Percentiles rank a stretch among this genome's conserved stretches.
These are phyloP conservation scores for Stichopus chloronotus DNA, from an alignment of 35 echinoderm and acorn worm genomes.

Conservation along the genomic window DNA sequence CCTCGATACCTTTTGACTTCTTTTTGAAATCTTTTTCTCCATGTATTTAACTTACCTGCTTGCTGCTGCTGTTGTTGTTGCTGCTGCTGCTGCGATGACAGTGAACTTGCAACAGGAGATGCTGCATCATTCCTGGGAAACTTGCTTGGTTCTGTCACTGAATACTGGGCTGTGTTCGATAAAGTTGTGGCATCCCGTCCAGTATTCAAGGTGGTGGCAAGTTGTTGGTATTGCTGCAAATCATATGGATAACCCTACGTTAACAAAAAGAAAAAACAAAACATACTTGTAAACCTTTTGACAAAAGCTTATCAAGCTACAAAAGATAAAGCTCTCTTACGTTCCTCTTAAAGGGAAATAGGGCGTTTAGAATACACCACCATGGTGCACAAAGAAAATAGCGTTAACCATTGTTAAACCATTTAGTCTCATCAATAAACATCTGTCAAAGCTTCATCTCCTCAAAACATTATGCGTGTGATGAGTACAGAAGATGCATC, in stretches of 20 bases:
- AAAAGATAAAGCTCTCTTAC: no score
- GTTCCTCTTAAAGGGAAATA: no score
- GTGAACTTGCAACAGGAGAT: constrained; percentile 81
- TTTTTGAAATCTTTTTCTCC: neutral
- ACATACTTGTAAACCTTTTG: neutral
- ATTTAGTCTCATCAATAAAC: no score
- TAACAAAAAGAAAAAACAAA: constrained; percentile 22
- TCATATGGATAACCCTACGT: constrained; percentile 64
- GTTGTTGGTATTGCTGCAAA: constrained; percentile 90
- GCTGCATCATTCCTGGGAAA: constrained; percentile 93
- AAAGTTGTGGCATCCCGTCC: constrained; percentile 76
- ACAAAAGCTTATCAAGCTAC: no score
- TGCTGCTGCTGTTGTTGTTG: constrained; percentile 34
- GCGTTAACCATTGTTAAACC: no score
- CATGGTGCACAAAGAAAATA: no score
- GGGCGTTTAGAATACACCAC: no score
- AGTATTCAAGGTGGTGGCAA: constrained; percentile 78
- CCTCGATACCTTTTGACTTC: neutral
- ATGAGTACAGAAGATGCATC: no score
- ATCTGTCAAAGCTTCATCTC: no score
- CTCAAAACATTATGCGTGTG: no score
- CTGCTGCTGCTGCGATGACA: constrained; percentile 74
- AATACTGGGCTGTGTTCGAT: constrained; percentile 73
- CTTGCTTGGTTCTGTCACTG: constrained; percentile 88
- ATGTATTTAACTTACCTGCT: constrained; percentile 32